Conservation (phyloP, 2,888 invertebrate genomes). For the Cistogaster globosa region DNA sequence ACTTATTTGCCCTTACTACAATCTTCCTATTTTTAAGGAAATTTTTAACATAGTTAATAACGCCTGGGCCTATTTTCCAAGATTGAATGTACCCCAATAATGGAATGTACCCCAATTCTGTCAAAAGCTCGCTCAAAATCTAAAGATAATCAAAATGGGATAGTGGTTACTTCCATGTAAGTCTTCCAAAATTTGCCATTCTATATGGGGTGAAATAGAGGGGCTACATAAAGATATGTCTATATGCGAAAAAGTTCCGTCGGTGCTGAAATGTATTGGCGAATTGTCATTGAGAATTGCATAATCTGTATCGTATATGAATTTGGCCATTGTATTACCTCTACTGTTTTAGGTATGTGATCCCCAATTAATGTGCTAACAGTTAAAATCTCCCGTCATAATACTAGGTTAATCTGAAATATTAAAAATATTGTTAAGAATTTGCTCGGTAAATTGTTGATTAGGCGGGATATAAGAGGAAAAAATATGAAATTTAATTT, state of each 20-base stretch:
- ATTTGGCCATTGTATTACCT: constrained; percentile 36
- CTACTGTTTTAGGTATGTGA: constrained; percentile 31
- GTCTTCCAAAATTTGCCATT: constrained; percentile 45
- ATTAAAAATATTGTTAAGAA: too few relatives aligned
- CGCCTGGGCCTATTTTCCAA: constrained; percentile 41
- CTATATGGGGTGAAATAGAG: constrained; percentile 8
- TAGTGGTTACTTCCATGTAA: constrained; percentile 59
- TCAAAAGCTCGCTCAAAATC: constrained; percentile 52
- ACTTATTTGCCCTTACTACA: constrained; percentile 18
- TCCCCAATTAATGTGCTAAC: constrained; percentile 48
- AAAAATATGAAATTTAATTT: constrained; percentile 38
- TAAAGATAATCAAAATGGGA: constrained; percentile 41
- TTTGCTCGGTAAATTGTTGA: neutral
- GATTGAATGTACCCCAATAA: constrained; percentile 29
- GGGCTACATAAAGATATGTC: constrained; percentile 65
- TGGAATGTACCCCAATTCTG: constrained; percentile 37
- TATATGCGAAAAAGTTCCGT: constrained; percentile 64
- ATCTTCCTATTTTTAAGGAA: constrained; percentile 63
- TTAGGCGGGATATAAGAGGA: constrained; percentile 46
- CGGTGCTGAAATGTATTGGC: constrained; percentile 67
- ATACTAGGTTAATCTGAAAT: too few relatives aligned
- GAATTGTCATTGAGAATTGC: constrained; percentile 57
- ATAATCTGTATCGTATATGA: constrained; percentile 40
- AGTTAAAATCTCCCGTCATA: constrained; percentile 1
- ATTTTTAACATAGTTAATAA: constrained; percentile 45